These are phyloP conservation scores for Exaiptasia diaphana DNA, from an alignment of 64 coral and sea anemone species.

Conservation along the genomic window DNA sequence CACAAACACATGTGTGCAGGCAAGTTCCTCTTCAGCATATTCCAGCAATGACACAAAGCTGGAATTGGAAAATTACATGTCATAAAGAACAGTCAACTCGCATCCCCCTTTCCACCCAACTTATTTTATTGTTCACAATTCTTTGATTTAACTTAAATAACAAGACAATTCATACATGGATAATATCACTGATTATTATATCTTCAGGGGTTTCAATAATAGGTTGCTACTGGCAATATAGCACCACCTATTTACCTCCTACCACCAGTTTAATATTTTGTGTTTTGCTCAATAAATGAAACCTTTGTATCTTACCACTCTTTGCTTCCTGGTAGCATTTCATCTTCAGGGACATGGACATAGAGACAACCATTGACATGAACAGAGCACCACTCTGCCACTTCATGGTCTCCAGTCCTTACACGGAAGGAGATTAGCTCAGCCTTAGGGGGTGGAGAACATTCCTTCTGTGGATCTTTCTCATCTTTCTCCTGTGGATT, in stretches of 20 bases:
- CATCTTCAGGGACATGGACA: constrained; percentile 69
- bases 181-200: no score
- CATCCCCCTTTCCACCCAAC: neutral
- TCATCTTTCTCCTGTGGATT: constrained; percentile 19
- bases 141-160: no score
- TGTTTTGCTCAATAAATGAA: no score
- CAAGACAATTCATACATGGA: no score
- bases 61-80: neutral
- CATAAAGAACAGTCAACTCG: neutral
- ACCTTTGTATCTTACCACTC: constrained; percentile 50
- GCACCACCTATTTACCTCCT: no score
- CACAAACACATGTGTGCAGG: constrained; percentile 81
- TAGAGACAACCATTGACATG: constrained; percentile 50
- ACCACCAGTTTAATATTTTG: no score
- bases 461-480: constrained; percentile 10
- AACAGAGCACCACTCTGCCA: constrained; percentile 67
- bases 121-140: no score
- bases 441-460: constrained; percentile 4
- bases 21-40: constrained; percentile 82
- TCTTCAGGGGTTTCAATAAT: neutral
- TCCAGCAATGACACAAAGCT: constrained; percentile 86
- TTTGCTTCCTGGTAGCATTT: constrained; percentile 75
- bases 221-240: no score
- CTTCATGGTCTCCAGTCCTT: constrained; percentile 71
- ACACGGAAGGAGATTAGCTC: constrained; percentile 56